Evolutionary conservation across 2,797 vertebrate genomes (phyloP), one percentile per base, ranked within the genome.

Genomic region (Eulemur mongoz): DNA sequence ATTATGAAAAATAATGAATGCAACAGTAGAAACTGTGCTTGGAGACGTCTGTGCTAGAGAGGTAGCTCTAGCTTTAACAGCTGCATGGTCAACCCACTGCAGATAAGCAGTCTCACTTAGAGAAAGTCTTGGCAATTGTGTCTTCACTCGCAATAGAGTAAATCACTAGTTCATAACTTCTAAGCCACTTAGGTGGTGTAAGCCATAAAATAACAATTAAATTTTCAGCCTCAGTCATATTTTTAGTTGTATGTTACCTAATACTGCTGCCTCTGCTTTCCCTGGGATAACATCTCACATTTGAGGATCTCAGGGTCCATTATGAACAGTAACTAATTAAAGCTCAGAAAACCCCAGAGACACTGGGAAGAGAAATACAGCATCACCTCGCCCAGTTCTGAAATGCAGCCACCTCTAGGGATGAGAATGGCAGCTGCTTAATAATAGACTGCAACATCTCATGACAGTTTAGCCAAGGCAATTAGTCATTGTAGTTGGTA

Each of bases 341-440:
- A 97, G 83, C 27, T 93, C 70, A 48, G 20, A 94, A 96, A 89
- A 35, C 93, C 94, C 91, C 23, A 32, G 95, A 83, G 96, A 89
- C 61, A 25, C 27, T 6, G 84, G 75, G 76, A 89, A 61, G 79
- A 78, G 86, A 83, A 40, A 52, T 5, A 6, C 0, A 63, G 79
- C 78, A 67, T 97, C 95, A 96, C 86, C 87, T 97, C 3, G 18
- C 84, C 80, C 80, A 93, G 80, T 95, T 90, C 89, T 96, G 95
- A 96, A 96, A 97, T 96, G 96, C 97, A 95, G 89, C 30, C 83
- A 59, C 80, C 89, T 97, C 97, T 82, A 79, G 94, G 96, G 96
- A 96, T 4, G 1, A 61, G 81, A 4, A 1, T 3, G n/a, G 87
- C 96, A 97, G 94, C 94, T 98, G 96, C 91, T 79, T 94, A 57